These are phyloP conservation scores for Daubentonia madagascariensis DNA, from an alignment of 2,113 vertebrate species.

Conservation along the genomic window DNA sequence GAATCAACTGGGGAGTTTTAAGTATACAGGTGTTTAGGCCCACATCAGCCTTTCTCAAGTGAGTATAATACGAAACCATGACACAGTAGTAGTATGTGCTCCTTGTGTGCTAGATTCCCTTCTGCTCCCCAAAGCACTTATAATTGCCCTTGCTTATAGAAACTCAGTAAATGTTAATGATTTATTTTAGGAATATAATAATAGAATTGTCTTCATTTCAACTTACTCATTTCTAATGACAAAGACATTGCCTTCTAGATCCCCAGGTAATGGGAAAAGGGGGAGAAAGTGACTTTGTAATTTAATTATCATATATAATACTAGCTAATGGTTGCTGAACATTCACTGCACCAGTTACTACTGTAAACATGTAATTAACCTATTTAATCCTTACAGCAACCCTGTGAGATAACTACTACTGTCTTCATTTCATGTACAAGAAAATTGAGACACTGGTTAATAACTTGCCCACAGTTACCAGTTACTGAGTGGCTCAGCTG, in stretches of 20 bases:
- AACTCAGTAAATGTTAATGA: not conserved
- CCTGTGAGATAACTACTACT: not conserved
- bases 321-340: conserved; percentile 1
- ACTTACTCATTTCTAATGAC: not conserved
- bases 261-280: not conserved
- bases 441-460: not conserved
- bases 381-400: not conserved
- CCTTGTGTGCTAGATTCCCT: not conserved
- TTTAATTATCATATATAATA: not conserved
- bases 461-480: not conserved
- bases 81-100: not conserved
- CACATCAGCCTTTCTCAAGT: not conserved
- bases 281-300: not conserved
- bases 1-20: not conserved
- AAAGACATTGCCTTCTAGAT: not conserved
- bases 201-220: not conserved
- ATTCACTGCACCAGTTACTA: not conserved
- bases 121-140: not conserved
- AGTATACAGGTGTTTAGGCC: not conserved
- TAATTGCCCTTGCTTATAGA: not conserved
- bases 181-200: not conserved
- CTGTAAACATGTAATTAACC: not conserved
- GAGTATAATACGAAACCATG: not conserved
- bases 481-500: not conserved
- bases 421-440: not conserved